These are phyloP conservation scores for Sympetrum striolatum DNA, from an alignment of 2,888 invertebrate genomes.

Conservation along the genomic window DNA sequence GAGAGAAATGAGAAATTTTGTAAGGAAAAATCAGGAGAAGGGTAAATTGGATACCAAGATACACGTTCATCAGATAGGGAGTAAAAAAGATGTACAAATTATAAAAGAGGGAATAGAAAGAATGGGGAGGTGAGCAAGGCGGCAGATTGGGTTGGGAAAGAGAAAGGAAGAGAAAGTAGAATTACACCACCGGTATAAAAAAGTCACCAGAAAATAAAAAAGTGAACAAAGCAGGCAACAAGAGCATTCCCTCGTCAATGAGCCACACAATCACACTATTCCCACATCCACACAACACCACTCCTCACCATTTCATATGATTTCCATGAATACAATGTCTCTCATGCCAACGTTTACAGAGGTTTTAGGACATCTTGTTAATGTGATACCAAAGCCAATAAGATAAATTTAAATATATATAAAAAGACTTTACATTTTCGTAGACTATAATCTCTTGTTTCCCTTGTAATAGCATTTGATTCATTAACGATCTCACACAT, in stretches of 20 bases:
- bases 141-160: slow-evolving; percentile 21
- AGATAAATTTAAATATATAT: not conserved
- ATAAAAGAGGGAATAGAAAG: not conserved
- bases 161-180: slow-evolving; percentile 42
- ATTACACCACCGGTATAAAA: slow-evolving; percentile 39
- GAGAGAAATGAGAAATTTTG: not conserved
- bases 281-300: slow-evolving; percentile 41
- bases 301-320: slow-evolving; percentile 18
- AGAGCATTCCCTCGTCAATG: slow-evolving; percentile 40
- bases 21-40: not conserved
- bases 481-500: too few relatives aligned
- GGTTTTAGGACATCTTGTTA: slow-evolving; percentile 18
- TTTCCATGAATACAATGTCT: not conserved
- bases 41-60: not conserved
- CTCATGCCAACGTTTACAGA: slow-evolving; percentile 22
- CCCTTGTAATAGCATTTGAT: too few relatives aligned
- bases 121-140: not conserved
- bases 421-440: too few relatives aligned
- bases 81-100: not conserved
- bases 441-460: too few relatives aligned
- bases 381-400: slow-evolving; percentile 36
- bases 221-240: slow-evolving; percentile 42
- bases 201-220: slow-evolving; percentile 42
- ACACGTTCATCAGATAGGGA: not conserved
- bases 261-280: slow-evolving; percentile 34